Evolutionary conservation across 2,888 invertebrate genomes (phyloP), one percentile per base, ranked within the genome.

Genomic region (Ptychoptera albimana): DNA sequence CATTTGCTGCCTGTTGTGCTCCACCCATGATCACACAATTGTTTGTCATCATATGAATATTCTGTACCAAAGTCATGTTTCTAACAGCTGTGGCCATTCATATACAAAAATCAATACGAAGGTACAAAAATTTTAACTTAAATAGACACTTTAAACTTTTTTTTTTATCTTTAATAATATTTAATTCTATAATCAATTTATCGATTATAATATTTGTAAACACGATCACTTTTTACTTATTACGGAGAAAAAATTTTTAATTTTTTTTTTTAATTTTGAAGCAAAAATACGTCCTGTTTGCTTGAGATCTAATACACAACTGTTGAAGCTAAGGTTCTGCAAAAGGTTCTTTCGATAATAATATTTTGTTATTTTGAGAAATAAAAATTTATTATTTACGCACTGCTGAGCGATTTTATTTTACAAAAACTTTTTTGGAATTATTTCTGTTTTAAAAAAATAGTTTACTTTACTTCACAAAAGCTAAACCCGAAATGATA

Each of bases 401-500:
- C 23, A 23, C 23, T 23, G 23, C 7, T 23, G 23, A 23, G 7
- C 7, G 23, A 23, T 23, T 39, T 44, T 39, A 31, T 43, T 37
- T n/a, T 12, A 37, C 11, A 13, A 40, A 30, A 3, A 29, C 12
- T 10, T 2, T 32, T 41, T 41, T 41, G 32, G 32, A 11, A 34
- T 44, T 44, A 44, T 43, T 38, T 40, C 39, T 36, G 42, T 39
- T 40, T 39, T n/a, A n/a, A n/a, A n/a, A n/a, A 43, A 46, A 42
- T 50, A 47, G 48, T 51, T 50, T 23, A 23, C 23, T 23, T 60
- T 54, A 60, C 64, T 60, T 60, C 60, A 55, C 61, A 65, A 60
- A 63, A 66, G 67, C 66, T 62, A 63, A 67, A 67, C 64, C 66
- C 69, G 65, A 60, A 71, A 69, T 72, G 71, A 66, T 68, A 60